A percentile compares a stretch with the other conserved stretches of the same genome.
Evolutionary conservation across 2,888 invertebrate species (phyloP).

Genomic region (Xylota segnis): DNA sequence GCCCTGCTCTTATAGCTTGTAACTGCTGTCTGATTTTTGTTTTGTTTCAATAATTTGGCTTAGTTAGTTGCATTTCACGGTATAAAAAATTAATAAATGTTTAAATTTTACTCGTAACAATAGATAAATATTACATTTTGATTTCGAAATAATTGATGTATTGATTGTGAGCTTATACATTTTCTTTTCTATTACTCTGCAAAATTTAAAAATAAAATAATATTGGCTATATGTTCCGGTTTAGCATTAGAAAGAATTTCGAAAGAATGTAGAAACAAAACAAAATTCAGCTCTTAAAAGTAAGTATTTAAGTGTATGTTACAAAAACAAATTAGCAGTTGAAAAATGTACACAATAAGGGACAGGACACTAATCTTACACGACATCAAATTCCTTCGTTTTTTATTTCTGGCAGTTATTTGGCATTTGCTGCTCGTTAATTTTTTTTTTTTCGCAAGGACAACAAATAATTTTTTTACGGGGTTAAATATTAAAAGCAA

Average conservation of each 20-base stretch:
- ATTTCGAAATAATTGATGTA: too few relatives aligned
- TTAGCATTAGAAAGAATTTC: not conserved
- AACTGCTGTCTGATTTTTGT: constrained; percentile 30
- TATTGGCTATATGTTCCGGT: not conserved
- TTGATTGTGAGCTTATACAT: too few relatives aligned
- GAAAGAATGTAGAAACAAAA: constrained; percentile 32
- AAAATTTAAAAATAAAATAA: too few relatives aligned
- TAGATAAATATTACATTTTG: too few relatives aligned
- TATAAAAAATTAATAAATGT: too few relatives aligned
- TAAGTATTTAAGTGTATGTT: constrained; percentile 10
- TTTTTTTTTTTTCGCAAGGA: constrained; percentile 61
- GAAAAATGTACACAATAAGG: constrained; percentile 41
- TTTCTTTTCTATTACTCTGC: too few relatives aligned
- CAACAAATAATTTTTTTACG: constrained; percentile 44
- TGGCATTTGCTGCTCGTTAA: constrained; percentile 66
- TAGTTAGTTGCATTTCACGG: not conserved
- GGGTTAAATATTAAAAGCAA: constrained; percentile 56
- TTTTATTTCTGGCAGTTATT: constrained; percentile 55
- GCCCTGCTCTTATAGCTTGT: not conserved
- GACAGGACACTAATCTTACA: constrained; percentile 52
- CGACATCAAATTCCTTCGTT: constrained; percentile 49
- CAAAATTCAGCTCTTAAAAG: constrained; percentile 27
- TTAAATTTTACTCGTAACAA: too few relatives aligned
- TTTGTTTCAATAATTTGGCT: constrained; percentile 28
- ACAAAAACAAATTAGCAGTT: constrained; percentile 42